A percentile compares a stretch with the other conserved stretches of the same genome.
Evolutionary conservation across 2,797 vertebrate genomes (phyloP).

Genomic region (Scolopax bukidnonensis): DNA sequence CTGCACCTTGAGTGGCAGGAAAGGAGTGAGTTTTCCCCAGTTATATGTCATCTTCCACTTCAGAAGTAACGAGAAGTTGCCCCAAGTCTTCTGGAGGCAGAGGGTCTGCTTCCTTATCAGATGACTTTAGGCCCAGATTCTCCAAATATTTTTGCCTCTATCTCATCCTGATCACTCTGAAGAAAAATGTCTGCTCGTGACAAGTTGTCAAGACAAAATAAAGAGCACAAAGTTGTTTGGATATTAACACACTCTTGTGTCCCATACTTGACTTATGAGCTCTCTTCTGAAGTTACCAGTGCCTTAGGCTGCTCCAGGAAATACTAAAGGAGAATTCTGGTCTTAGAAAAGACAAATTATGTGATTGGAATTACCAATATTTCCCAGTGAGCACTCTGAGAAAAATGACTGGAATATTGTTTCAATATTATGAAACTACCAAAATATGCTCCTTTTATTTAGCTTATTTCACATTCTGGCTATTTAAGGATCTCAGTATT

Average conservation of each 20-base stretch:
- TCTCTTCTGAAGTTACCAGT: constrained; percentile 30
- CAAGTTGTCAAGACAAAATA: constrained; percentile 33
- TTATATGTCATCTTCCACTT: not conserved
- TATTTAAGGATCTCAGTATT: constrained; percentile 32
- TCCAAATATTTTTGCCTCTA: constrained; percentile 43
- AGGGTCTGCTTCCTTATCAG: constrained; percentile 23
- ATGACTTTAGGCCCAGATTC: constrained; percentile 43
- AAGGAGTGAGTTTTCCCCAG: not conserved
- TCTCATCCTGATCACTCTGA: constrained; percentile 36
- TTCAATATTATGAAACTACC: not conserved
- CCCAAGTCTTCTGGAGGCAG: not conserved
- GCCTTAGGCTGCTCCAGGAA: constrained; percentile 38
- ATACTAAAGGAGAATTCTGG: constrained; percentile 32
- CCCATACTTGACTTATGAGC: constrained; percentile 33
- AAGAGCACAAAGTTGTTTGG: constrained; percentile 16
- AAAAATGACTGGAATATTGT: constrained; percentile 65
- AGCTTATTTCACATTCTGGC: not conserved
- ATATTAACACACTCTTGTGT: not conserved
- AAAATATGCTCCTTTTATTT: constrained; percentile 37
- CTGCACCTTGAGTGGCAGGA: not conserved
- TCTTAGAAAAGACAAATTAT: constrained; percentile 23
- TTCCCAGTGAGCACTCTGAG: constrained; percentile 55
- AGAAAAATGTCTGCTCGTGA: constrained; percentile 26
- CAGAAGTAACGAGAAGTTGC: not conserved
- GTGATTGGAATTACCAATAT: constrained; percentile 11